A percentile compares a stretch with the other conserved stretches of the same genome.
These are phyloP conservation scores for Drosophila borborema DNA, from an alignment of 2,888 invertebrate species.

Conservation along the genomic window DNA sequence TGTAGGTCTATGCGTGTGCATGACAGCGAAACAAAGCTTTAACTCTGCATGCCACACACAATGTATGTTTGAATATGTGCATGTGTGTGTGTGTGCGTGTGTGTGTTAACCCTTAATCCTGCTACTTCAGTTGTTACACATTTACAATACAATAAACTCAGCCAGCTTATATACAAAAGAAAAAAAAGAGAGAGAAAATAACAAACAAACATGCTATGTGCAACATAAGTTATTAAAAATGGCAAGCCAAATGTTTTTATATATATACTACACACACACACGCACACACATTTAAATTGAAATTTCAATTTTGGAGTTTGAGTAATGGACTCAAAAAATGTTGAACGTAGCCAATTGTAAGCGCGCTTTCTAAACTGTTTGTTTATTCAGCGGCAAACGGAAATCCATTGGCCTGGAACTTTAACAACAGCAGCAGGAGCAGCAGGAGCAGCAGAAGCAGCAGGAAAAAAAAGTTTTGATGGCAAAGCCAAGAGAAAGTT, in stretches of 20 bases:
- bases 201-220: conserved; percentile 24
- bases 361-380: conserved; percentile 52
- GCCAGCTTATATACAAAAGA: conserved; percentile 9
- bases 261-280: conserved; percentile 7
- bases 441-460: no score
- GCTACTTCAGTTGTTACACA: conserved; percentile 26
- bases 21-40: conserved; percentile 1
- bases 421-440: neutral
- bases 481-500: conserved; percentile 1
- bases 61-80: neutral
- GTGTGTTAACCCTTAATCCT: conserved; percentile 6
- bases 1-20: neutral
- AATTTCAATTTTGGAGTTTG: conserved; percentile 57
- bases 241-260: conserved; percentile 19
- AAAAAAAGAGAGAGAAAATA: conserved; percentile 1
- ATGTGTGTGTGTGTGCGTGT: neutral
- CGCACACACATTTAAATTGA: conserved; percentile 20
- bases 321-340: conserved; percentile 55
- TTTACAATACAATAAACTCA: conserved; percentile 30
- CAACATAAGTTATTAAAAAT: conserved; percentile 66
- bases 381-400: conserved; percentile 65
- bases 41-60: conserved; percentile 11
- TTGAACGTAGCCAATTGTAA: conserved; percentile 38
- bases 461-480: neutral
- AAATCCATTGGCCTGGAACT: conserved; percentile 51